These are phyloP conservation scores for Montipora efflorescens DNA, from an alignment of 64 coral and sea anemone genomes.

Conservation along the genomic window DNA sequence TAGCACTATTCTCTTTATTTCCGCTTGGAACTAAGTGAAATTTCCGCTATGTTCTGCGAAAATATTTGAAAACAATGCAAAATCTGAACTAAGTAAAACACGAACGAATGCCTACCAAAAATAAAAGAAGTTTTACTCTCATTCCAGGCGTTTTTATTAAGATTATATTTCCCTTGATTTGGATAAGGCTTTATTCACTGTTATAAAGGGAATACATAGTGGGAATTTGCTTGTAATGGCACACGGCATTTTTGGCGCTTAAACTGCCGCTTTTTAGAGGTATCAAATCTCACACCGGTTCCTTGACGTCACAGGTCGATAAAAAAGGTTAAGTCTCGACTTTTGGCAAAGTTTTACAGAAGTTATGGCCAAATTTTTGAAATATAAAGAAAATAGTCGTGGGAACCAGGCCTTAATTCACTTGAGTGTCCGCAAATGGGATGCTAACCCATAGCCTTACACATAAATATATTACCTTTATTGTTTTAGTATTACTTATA, in stretches of 20 bases:
- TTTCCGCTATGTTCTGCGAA: too few relatives aligned
- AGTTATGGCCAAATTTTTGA: neutral
- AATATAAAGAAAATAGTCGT: neutral
- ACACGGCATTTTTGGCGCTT: neutral
- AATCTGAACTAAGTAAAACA: neutral
- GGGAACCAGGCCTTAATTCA: slow-evolving; percentile 7
- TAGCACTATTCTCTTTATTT: too few relatives aligned
- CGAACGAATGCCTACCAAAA: neutral
- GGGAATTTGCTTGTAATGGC: neutral
- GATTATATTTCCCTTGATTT: neutral
- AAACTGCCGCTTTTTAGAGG: neutral
- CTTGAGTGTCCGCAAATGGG: neutral
- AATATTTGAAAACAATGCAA: too few relatives aligned
- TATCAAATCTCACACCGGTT: neutral
- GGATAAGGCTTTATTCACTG: neutral
- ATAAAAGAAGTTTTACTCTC: neutral
- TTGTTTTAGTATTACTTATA: too few relatives aligned
- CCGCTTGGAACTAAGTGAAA: too few relatives aligned
- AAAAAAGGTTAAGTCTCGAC: neutral
- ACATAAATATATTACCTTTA: too few relatives aligned
- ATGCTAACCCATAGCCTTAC: too few relatives aligned
- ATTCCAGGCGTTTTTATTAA: neutral
- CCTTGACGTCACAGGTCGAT: neutral
- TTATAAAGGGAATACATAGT: neutral
- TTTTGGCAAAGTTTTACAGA: neutral